These are phyloP conservation scores for Turritopsis dohrnii DNA, from an alignment of 30 jellyfish, hydroid and myxozoan genomes.

Conservation along the genomic window DNA sequence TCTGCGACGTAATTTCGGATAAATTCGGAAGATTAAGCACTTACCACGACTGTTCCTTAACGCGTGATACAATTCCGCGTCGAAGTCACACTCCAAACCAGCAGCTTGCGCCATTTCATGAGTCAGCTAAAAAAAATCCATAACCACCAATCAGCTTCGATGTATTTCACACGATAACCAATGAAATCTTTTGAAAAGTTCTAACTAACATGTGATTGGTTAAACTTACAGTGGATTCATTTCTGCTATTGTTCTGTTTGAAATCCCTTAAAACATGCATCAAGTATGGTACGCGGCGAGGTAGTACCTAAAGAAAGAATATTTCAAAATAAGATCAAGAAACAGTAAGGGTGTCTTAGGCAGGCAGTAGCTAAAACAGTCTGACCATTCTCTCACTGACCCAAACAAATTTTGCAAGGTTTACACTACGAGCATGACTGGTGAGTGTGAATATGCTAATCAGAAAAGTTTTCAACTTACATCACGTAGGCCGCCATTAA, in stretches of 20 bases:
- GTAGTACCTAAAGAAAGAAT: slow-evolving; percentile 51
- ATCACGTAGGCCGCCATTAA: slow-evolving; percentile 56
- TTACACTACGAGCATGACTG: too few relatives aligned
- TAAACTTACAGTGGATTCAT: slow-evolving; percentile 67
- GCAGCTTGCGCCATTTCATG: slow-evolving; percentile 98
- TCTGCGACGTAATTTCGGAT: neutral
- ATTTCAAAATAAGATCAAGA: neutral
- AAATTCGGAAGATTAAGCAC: too few relatives aligned
- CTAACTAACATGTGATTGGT: neutral
- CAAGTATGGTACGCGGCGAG: slow-evolving; percentile 82
- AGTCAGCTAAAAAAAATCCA: slow-evolving; percentile 44
- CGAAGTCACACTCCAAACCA: slow-evolving; percentile 69
- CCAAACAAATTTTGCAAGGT: too few relatives aligned
- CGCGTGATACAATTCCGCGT: slow-evolving; percentile 87
- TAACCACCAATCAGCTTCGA: neutral
- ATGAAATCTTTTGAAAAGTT: too few relatives aligned
- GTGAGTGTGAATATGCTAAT: too few relatives aligned
- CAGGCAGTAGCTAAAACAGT: neutral
- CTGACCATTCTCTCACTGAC: neutral
- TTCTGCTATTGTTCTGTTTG: slow-evolving; percentile 72
- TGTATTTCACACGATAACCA: neutral
- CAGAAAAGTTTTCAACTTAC: slow-evolving; percentile 39
- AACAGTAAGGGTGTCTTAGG: too few relatives aligned
- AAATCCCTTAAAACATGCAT: slow-evolving; percentile 77
- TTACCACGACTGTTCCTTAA: slow-evolving; percentile 63